Conservation (phyloP, 2,113 vertebrate genomes). For the Bettongia penicillata region DNA sequence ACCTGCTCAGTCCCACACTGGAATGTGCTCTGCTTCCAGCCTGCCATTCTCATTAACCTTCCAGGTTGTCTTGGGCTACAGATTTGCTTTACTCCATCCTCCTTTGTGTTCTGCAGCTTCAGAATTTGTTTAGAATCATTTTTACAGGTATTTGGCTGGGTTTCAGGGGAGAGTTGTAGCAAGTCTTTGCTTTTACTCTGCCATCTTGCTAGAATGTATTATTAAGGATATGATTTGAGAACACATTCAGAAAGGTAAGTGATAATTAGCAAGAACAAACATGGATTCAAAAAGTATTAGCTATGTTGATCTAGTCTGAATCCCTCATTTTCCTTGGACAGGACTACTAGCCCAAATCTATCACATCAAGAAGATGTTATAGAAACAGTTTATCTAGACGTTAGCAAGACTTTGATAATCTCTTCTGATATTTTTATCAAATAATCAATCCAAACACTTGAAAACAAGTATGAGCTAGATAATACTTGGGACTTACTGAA, state of each 20-base stretch:
- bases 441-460: not conserved
- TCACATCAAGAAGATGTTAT: not conserved
- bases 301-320: not conserved
- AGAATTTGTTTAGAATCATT: no score
- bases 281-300: not conserved
- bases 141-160: no score
- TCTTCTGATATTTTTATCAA: not conserved
- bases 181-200: no score
- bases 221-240: not conserved
- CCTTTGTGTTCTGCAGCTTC: no score
- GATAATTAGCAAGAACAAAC: not conserved
- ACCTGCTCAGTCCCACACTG: no score
- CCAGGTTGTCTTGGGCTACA: no score
- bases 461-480: not conserved
- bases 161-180: no score
- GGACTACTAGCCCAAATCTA: no score
- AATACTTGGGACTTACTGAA: not conserved
- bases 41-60: no score
- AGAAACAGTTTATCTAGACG: not conserved
- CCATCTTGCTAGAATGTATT: not conserved
- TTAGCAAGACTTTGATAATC: not conserved
- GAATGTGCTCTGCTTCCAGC: no score
- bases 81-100: no score
- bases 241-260: not conserved
- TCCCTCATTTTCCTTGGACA: no score